Conservation (phyloP, 2,113 vertebrate species). For the Dendrocopos noguchii region DNA sequence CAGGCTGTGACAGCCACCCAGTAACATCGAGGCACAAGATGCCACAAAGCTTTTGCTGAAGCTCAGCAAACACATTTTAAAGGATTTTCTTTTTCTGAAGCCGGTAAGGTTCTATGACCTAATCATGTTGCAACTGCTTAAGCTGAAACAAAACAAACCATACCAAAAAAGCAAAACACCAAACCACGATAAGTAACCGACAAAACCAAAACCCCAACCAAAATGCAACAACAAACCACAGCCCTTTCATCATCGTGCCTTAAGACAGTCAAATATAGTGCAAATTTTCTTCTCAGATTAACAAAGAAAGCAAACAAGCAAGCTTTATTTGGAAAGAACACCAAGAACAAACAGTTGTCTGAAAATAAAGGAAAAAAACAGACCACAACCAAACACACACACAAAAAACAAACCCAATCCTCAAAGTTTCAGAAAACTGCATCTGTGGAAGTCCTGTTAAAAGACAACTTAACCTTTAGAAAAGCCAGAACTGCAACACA, state of each 20-base stretch:
- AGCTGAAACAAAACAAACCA: neutral
- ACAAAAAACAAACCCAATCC: neutral
- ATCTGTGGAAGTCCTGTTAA: neutral
- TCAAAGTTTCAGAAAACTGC: neutral
- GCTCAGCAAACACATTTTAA: too few relatives aligned
- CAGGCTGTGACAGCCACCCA: neutral
- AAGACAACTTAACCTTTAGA: conserved; percentile 15
- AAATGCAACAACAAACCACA: neutral
- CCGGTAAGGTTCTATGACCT: neutral
- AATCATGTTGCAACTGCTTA: neutral
- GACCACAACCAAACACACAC: neutral
- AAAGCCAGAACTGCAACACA: neutral
- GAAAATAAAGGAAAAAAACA: neutral
- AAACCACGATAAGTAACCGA: too few relatives aligned
- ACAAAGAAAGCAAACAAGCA: neutral
- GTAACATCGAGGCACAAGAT: neutral
- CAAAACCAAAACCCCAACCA: neutral
- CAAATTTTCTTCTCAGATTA: neutral
- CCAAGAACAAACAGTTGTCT: neutral
- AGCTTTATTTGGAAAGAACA: neutral
- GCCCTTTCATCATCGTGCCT: neutral
- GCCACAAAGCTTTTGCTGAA: neutral
- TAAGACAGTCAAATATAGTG: neutral
- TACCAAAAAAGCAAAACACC: too few relatives aligned
- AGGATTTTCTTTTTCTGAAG: neutral